These are phyloP conservation scores for Chloroclysta siterata DNA, from an alignment of 2,888 invertebrate species.

Conservation along the genomic window DNA sequence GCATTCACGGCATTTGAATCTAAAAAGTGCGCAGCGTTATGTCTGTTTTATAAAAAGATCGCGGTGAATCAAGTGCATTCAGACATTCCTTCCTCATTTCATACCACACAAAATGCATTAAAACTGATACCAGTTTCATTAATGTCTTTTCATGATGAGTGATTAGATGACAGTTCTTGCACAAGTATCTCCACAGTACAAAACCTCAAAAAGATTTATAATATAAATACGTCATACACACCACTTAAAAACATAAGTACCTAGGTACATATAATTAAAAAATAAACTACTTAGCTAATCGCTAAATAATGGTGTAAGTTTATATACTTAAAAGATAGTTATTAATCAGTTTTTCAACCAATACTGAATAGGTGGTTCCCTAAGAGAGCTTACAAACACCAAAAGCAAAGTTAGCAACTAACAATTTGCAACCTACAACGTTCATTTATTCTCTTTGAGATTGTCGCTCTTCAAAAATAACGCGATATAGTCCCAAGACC, in stretches of 20 bases:
- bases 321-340: slow-evolving; percentile 71
- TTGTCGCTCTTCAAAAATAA: slow-evolving; percentile 11
- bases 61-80: slow-evolving; percentile 20
- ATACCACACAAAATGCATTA: slow-evolving; percentile 33
- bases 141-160: slow-evolving; percentile 31
- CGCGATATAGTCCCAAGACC: neutral
- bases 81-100: slow-evolving; percentile 9
- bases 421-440: slow-evolving; percentile 28
- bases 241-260: slow-evolving; percentile 37
- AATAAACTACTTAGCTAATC: slow-evolving; percentile 73
- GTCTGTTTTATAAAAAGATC: slow-evolving; percentile 3
- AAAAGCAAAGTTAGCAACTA: slow-evolving; percentile 26
- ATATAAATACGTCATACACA: slow-evolving; percentile 34
- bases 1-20: too few relatives aligned
- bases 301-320: slow-evolving; percentile 72
- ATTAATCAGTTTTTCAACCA: slow-evolving; percentile 74
- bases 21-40: neutral
- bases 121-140: slow-evolving; percentile 26
- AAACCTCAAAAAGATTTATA: slow-evolving; percentile 38
- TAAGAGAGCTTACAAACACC: slow-evolving; percentile 26
- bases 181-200: slow-evolving; percentile 40
- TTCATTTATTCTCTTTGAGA: slow-evolving; percentile 7
- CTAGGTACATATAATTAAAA: slow-evolving; percentile 48
- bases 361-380: slow-evolving; percentile 76
- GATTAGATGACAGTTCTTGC: slow-evolving; percentile 18